Percentiles rank a stretch among this genome's conserved stretches.
Evolutionary conservation across 2,113 vertebrate species (phyloP).

Genomic region (Speoplatyrhinus poulsoni): DNA sequence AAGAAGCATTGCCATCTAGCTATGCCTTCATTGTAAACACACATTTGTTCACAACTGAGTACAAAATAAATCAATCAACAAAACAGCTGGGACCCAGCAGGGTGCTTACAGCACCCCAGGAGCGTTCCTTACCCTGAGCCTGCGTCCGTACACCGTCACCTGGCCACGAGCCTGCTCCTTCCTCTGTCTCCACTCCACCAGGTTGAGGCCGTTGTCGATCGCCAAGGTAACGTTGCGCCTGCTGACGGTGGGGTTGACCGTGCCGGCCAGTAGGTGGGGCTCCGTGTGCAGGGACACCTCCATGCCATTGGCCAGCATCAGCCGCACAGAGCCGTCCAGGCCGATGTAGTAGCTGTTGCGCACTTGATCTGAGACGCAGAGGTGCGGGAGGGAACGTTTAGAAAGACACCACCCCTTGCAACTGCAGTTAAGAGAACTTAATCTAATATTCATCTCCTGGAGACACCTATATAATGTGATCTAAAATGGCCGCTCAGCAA

Average conservation of each 20-base stretch:
- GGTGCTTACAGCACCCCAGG: neutral
- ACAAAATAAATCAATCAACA: no score
- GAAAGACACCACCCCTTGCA: slow-evolving; percentile 21
- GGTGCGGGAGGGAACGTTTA: slow-evolving; percentile 17
- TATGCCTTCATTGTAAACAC: no score
- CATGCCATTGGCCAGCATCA: slow-evolving; percentile 95
- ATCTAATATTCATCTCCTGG: slow-evolving; percentile 53
- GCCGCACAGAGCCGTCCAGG: slow-evolving; percentile 88
- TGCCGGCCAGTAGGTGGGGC: slow-evolving; percentile 93
- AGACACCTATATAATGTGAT: slow-evolving; percentile 46
- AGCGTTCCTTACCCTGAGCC: slow-evolving; percentile 85
- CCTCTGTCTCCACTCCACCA: slow-evolving; percentile 97
- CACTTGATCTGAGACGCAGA: slow-evolving; percentile 86
- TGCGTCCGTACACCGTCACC: slow-evolving; percentile 94
- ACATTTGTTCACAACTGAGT: no score
- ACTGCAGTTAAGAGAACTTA: slow-evolving; percentile 42
- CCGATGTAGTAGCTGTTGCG: slow-evolving; percentile 97
- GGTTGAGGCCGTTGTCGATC: slow-evolving; percentile 94
- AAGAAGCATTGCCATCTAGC: no score
- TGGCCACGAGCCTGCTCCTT: slow-evolving; percentile 95
- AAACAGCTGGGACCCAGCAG: neutral
- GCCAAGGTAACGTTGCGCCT: slow-evolving; percentile 95
- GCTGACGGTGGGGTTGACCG: slow-evolving; percentile 94
- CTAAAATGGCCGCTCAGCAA: slow-evolving; percentile 62
- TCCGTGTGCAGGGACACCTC: slow-evolving; percentile 95